phyloP scores from a whole-genome alignment of 2,888 invertebrate genomes.

The Pemphredon lugubris region DNA sequence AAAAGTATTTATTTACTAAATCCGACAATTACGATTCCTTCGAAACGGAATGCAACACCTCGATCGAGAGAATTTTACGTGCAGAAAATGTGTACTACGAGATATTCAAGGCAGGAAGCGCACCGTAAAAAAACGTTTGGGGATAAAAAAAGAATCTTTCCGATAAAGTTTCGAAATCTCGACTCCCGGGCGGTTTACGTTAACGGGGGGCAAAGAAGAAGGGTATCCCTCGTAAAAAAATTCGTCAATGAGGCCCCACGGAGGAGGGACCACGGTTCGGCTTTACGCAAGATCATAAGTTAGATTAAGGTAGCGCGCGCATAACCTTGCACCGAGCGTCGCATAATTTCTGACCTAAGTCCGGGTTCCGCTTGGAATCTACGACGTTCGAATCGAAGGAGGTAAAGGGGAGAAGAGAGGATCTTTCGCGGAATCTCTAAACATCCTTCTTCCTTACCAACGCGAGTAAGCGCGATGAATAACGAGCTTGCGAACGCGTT shows the following conservation, averaged over 20 bases:
- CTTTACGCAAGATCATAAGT: slow-evolving; percentile 58
- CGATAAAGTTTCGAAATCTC: background rate
- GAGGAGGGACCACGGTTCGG: slow-evolving; percentile 15
- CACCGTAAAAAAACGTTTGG: too few relatives aligned
- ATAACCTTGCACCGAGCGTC: slow-evolving; percentile 52
- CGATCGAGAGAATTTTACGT: too few relatives aligned
- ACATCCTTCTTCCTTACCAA: slow-evolving; percentile 20
- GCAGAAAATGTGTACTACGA: too few relatives aligned
- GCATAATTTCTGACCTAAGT: slow-evolving; percentile 58
- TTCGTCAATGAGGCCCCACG: slow-evolving; percentile 43
- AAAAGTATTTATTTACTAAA: too few relatives aligned
- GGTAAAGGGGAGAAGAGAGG: slow-evolving; percentile 6
- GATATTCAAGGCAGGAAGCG: too few relatives aligned
- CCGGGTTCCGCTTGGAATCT: slow-evolving; percentile 8
- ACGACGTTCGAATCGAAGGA: slow-evolving; percentile 2
- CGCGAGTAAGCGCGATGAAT: background rate
- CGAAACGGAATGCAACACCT: too few relatives aligned
- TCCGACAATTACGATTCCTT: too few relatives aligned
- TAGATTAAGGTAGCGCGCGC: slow-evolving; percentile 48
- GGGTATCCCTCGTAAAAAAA: slow-evolving; percentile 47
- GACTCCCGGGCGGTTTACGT: background rate
- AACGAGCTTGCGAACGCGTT: too few relatives aligned
- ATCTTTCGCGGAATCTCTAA: slow-evolving; percentile 23
- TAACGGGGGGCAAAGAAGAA: slow-evolving; percentile 18
- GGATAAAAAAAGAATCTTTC: too few relatives aligned